phyloP scores from a whole-genome alignment of 2,113 vertebrate genomes.

The Penelope pileata region DNA sequence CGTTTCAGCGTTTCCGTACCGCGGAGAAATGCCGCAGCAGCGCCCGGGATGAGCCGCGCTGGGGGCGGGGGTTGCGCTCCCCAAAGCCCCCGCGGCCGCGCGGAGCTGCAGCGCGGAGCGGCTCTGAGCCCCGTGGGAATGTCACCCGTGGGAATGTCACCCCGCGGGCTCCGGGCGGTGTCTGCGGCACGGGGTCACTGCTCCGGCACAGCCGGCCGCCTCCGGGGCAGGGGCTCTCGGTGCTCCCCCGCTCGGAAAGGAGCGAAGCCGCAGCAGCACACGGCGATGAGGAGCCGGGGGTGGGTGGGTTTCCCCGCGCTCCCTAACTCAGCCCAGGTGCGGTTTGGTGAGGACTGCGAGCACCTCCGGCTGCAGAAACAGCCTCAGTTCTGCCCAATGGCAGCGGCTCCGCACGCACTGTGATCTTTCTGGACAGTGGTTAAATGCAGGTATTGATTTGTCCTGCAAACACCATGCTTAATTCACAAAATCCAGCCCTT shows the following conservation, averaged over 20 bases:
- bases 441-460: slow-evolving; percentile 3
- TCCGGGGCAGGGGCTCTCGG: neutral
- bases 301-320: neutral
- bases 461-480: neutral
- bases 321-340: neutral
- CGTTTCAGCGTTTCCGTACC: neutral
- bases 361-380: neutral
- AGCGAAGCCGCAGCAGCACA: neutral
- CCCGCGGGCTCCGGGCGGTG: fast-evolving
- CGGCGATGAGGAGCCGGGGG: neutral
- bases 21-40: neutral
- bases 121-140: no score
- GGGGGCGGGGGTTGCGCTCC: no score
- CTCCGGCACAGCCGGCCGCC: no score
- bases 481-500: neutral
- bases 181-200: no score
- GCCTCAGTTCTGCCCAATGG: neutral
- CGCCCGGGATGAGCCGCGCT: no score
- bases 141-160: neutral
- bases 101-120: no score
- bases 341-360: neutral
- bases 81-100: no score
- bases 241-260: neutral
- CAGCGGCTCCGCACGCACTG: neutral
- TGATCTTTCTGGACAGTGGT: neutral